Percentiles rank a stretch among this genome's conserved stretches.
phyloP scores from a whole-genome alignment of 2,797 vertebrate genomes.

The Hyperoplus immaculatus region DNA sequence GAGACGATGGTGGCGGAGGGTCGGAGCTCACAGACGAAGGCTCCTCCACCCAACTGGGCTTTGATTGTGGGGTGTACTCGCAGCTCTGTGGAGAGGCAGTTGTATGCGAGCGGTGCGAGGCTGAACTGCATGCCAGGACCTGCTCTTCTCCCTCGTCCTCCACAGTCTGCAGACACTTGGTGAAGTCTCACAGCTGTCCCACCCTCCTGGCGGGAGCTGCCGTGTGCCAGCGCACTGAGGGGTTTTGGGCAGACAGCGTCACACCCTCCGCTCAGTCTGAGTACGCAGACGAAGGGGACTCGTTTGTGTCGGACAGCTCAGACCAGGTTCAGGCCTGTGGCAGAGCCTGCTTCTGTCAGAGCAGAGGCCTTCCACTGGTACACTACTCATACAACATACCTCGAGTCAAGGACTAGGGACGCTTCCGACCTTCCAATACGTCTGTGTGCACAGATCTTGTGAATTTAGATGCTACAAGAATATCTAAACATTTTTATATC shows the following conservation, averaged over 20 bases:
- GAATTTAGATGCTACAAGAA: constrained; percentile 61
- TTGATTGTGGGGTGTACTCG: constrained; percentile 90
- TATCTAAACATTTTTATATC: constrained; percentile 58
- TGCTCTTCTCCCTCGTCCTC: constrained; percentile 83
- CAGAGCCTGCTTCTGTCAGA: constrained; percentile 97
- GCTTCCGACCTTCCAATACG: constrained; percentile 13
- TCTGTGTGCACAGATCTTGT: constrained; percentile 56
- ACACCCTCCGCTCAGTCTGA: constrained; percentile 94
- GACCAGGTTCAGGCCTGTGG: constrained; percentile 97
- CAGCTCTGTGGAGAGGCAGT: constrained; percentile 88
- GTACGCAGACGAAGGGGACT: constrained; percentile 96
- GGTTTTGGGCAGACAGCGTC: constrained; percentile 93
- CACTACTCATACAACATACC: constrained; percentile 96
- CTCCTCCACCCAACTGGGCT: constrained; percentile 86
- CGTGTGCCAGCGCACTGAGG: constrained; percentile 86
- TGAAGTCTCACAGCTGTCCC: constrained; percentile 97
- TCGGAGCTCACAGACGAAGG: constrained; percentile 82
- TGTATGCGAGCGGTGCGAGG: constrained; percentile 93
- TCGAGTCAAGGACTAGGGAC: constrained; percentile 90
- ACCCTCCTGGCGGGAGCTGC: constrained; percentile 81
- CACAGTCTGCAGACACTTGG: constrained; percentile 93
- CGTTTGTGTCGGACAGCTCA: constrained; percentile 97
- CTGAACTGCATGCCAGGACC: constrained; percentile 88
- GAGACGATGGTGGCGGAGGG: constrained; percentile 68
- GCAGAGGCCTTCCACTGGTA: constrained; percentile 93